Evolutionary conservation across 92 coral and sea anemone genomes (phyloP), one percentile per base, ranked within the genome.

Genomic region (Ricordea florida): DNA sequence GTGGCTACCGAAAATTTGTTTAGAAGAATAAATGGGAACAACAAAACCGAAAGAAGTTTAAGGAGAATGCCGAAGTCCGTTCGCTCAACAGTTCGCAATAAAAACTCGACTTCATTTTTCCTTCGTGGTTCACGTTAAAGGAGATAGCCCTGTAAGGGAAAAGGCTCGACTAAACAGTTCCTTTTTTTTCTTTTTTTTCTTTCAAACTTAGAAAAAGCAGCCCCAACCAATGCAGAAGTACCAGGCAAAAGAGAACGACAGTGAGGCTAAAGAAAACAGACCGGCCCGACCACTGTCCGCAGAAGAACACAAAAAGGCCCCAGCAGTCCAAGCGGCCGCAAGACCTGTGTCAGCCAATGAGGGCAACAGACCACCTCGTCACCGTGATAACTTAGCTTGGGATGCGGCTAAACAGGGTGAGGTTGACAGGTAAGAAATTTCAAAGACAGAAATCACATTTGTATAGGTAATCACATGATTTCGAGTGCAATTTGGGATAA

Each of bases 361-460:
- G 14, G 93, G 89, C 10, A 83, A 83, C 57, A 87, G 71, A 29
- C 87, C 90, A 21, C 68, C 81, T 16, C 80, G 64, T 24, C 79
- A 81, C 3, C 88, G 80, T 26, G 81, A 57, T 46, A 83, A 66
- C 49, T 86, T 96, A 16, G 99, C 99, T 10, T 83, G 90, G 93
- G 91, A 96, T 65, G 99, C 99, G 6, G 99, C 89, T 6, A 86
- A 76, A 77, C 99, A 96, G 48, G 97, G 96, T 15, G 81, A 92
- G 62, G 87, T 71, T 7, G 88, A 92, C 43, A 92, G 97, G 98
- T 91, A 35, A 40, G 68, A 4, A 16, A 16, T 6, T 28, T 0
- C 20, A 31, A 23, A 29, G 16, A 21, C 27, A 4, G 25, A 11
- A 23, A 51, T 28, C 52, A 26, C 15, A 5, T n/a, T 6, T 5